A percentile compares a stretch with the other conserved stretches of the same genome.
phyloP scores from a whole-genome alignment of 2,888 invertebrate genomes.

The Alviniconcha strummeri region DNA sequence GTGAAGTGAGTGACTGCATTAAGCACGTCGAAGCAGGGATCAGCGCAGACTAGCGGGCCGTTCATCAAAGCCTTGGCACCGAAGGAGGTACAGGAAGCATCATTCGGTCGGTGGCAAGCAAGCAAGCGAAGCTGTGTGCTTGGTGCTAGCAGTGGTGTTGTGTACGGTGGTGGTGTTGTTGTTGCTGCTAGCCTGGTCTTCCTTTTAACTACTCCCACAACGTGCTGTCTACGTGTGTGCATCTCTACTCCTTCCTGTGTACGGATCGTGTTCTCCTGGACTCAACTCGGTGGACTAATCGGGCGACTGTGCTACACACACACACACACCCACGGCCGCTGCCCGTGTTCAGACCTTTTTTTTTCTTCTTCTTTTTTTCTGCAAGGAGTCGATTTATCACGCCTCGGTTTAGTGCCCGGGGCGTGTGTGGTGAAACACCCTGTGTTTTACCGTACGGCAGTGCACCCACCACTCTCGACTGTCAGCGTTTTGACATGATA shows the following conservation, averaged over 20 bases:
- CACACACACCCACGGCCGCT: too few species aligned
- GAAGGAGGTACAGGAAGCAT: background rate
- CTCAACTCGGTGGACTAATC: too few species aligned
- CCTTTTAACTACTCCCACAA: background rate
- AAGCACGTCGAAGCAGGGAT: conserved; percentile 18
- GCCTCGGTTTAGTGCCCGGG: background rate
- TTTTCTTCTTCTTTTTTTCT: too few species aligned
- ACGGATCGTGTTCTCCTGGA: background rate
- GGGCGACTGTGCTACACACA: too few species aligned
- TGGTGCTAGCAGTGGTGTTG: background rate
- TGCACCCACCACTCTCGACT: too few species aligned
- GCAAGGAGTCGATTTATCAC: background rate
- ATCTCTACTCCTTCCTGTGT: background rate
- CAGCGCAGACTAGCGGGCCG: conserved; percentile 19
- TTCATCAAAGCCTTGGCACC: conserved; percentile 2
- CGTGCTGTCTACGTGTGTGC: conserved; percentile 1
- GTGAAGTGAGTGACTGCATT: conserved; percentile 23
- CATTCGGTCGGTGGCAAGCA: too few species aligned
- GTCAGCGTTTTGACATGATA: background rate
- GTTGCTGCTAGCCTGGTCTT: background rate
- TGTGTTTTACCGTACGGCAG: too few species aligned
- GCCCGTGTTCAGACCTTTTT: too few species aligned
- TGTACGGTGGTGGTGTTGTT: too few species aligned
- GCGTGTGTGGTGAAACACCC: background rate
- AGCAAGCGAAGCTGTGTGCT: background rate